Evolutionary conservation across 2,113 vertebrate species (phyloP), one percentile per base, ranked within the genome.

Genomic region (Propithecus coquereli): DNA sequence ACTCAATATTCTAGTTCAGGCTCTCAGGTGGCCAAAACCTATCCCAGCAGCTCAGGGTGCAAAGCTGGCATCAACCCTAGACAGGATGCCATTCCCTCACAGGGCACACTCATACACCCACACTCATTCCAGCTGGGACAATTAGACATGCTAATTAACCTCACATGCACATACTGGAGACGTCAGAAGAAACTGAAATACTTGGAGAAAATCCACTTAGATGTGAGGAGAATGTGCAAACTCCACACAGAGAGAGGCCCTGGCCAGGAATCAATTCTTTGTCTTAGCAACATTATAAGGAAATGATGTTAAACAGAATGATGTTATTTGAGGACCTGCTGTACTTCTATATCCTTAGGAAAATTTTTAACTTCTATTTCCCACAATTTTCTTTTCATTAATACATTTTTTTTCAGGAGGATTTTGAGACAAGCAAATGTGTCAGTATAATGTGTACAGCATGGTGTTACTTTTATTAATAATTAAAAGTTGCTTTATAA

Each of bases 211-310:
- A 43, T 5, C 22, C 12, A 14, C 12, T 23, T 23, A 40, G 37
- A 43, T 2, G 8, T 59, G 22, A 12, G 66, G 40, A 43, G 40
- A 73, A 43, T 25, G 25, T 14, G 12, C 6, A 3, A 13, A 25
- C 37, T 25, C 37, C 13, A 43, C 70, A 14, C 6, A 43, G 23
- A 43, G 0, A 3, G 12, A 27, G 22, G 23, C 5, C 23, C 40
- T 43, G 37, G 12, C 12, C 40, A 14, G 23, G 23, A 73, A 73
- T 27, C 70, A 43, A 14, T 43, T 25, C 43, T 73, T 43, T 14
- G 25, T 43, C 70, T 27, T 13, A 73, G 25, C 70, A 43, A 73
- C 6, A 2, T 73, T 43, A 73, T 27, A 27, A 25, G 40, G 43
- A 74, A 74, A 45, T 27, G 7, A 30, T 13, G 14, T 30, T 45